A percentile compares a stretch with the other conserved stretches of the same genome.
phyloP scores from a whole-genome alignment of 2,113 vertebrate genomes.

The Procavia capensis region DNA sequence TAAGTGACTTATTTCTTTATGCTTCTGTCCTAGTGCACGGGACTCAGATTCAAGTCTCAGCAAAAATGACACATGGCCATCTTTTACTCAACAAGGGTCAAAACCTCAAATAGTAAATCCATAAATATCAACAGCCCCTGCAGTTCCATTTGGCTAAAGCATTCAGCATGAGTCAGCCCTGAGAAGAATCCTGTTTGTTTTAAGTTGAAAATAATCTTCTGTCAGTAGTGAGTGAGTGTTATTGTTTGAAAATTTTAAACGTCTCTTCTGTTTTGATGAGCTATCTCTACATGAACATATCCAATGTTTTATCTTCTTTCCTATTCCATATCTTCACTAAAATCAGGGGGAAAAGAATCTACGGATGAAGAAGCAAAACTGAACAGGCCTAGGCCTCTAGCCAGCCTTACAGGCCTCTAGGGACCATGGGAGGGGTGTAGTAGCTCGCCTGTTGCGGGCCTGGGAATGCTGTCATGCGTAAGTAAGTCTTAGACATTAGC shows the following conservation, averaged over 20 bases:
- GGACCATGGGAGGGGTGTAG: not conserved
- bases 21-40: not conserved
- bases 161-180: not conserved
- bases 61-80: not conserved
- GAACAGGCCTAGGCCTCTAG: not conserved
- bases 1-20: not conserved
- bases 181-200: conserved; percentile 14
- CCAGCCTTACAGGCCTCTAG: not conserved
- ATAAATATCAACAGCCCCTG: not conserved
- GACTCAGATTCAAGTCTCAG: not conserved
- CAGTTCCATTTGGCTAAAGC: not conserved
- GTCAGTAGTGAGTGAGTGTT: not conserved
- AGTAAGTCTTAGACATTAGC: not conserved
- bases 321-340: not conserved
- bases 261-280: conserved; percentile 8
- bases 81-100: not conserved
- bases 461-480: not conserved
- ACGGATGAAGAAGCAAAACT: not conserved
- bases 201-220: not conserved
- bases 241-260: conserved; percentile 11
- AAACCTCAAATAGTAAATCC: not conserved
- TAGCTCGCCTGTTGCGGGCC: not conserved
- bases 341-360: not conserved
- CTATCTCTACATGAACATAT: not conserved
- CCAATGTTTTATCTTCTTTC: not conserved